phyloP scores from a whole-genome alignment of 2,113 vertebrate species.

The Odobenus rosmarus region DNA sequence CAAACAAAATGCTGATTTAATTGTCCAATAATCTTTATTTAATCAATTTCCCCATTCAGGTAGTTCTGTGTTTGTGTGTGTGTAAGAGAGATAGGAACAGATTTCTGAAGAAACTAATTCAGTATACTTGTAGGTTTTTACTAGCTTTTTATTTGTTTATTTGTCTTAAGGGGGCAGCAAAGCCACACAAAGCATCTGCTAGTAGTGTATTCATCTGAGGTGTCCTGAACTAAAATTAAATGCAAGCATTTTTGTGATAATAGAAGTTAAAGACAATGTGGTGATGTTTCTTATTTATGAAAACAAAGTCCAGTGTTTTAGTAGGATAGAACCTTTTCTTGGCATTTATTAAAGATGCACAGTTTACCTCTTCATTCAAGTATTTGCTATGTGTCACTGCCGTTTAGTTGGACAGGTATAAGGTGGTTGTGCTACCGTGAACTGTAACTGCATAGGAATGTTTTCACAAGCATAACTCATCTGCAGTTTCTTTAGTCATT shows the following conservation, averaged over 20 bases:
- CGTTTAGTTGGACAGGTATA: constrained; percentile 64
- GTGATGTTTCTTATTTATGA: constrained; percentile 67
- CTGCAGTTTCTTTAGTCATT: constrained; percentile 63
- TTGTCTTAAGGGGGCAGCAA: constrained; percentile 88
- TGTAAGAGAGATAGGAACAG: not conserved
- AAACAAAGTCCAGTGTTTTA: constrained; percentile 75
- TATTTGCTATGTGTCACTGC: constrained; percentile 36
- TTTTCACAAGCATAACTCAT: constrained; percentile 68
- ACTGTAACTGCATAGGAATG: not conserved
- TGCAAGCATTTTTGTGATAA: constrained; percentile 67
- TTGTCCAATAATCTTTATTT: constrained; percentile 37
- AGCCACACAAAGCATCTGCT: constrained; percentile 63
- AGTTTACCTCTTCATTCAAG: constrained; percentile 65
- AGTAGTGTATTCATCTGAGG: constrained; percentile 56
- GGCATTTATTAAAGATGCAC: constrained; percentile 68
- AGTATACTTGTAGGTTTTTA: not conserved
- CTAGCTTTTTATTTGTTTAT: constrained; percentile 82
- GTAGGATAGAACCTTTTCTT: constrained; percentile 63
- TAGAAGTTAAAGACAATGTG: constrained; percentile 70
- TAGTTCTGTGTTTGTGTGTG: not conserved
- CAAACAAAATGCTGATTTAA: constrained; percentile 52
- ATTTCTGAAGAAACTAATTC: constrained; percentile 58
- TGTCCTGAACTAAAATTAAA: constrained; percentile 75
- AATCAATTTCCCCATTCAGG: constrained; percentile 1
- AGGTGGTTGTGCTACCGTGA: constrained; percentile 16